Evolutionary conservation across 2,113 vertebrate genomes (phyloP), one percentile per base, ranked within the genome.

Genomic region (Thermophis baileyi): DNA sequence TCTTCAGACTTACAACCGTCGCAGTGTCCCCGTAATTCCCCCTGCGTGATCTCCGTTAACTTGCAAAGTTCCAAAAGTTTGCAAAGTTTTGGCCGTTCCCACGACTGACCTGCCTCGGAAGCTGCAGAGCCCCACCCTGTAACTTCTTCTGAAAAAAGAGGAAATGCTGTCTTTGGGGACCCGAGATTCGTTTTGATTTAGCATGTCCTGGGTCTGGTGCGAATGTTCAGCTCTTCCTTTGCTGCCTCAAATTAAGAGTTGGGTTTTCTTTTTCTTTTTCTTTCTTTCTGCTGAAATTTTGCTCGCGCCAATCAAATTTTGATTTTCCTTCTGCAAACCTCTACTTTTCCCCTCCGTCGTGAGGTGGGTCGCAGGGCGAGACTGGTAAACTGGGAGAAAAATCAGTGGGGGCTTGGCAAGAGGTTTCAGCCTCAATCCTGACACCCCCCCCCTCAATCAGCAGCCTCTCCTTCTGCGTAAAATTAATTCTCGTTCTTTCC

Each of bases 161-260:
- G 97, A 97, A 97, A 96, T 97, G 97, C 96, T 96, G 96, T 94
- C 60, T 30, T 60, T 95, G 85, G 53, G 69, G 50, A 4, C 74
- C n/a, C 24, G n/a, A 2, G 47, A 44, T 81, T 74, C 1, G 8
- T 85, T 9, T 94, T 95, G 87, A 16, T 85, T 91, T 94, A 49
- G 35, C 12, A 12, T 87, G 12, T 92, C 81, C 40, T 94, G 7
- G 24, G 89, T 89, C 55, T 0, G 81, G 63, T 86, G 47, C 9
- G 6, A 44, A 91, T 94, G 93, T 87, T 91, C 0, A 51, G 91
- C 94, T 92, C 90, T 16, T 47, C 94, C 4, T 85, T 50, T 74
- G 40, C 40, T 27, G 2, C 25, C 18, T 50, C 49, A 25, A 11
- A 63, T 63, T 35, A 3, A 90, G n/a, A 90, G 74, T 69, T 27